Evolutionary conservation across 2,113 vertebrate genomes (phyloP).

Genomic region (Phocoena phocoena): DNA sequence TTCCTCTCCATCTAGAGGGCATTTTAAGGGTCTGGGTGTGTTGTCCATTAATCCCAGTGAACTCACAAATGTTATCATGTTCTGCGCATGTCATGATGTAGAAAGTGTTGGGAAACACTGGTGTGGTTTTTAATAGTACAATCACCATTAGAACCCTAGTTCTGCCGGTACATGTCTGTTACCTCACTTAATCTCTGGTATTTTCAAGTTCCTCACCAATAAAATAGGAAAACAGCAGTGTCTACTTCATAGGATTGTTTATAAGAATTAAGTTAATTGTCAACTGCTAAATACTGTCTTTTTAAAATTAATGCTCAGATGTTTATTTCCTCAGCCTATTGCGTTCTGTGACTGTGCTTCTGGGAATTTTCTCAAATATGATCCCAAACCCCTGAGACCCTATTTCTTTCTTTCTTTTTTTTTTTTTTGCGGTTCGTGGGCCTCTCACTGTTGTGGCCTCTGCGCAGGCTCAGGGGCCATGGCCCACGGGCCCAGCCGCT

Average conservation of each 20-base stretch:
- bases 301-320: neutral
- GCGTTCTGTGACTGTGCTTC: neutral
- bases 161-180: neutral
- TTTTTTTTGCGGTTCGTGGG: no score
- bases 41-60: neutral
- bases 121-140: neutral
- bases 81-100: neutral
- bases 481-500: no score
- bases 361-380: neutral
- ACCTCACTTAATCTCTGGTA: neutral
- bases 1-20: neutral
- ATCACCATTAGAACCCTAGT: neutral
- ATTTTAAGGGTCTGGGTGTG: neutral
- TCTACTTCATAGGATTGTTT: neutral
- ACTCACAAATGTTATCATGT: neutral
- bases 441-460: no score
- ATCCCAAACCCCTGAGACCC: neutral
- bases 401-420: neutral
- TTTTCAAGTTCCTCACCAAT: conserved; percentile 18
- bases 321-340: neutral
- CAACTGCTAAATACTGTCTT: neutral
- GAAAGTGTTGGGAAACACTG: neutral
- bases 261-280: neutral
- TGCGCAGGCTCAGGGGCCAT: no score
- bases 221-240: neutral